Evolutionary conservation across 1,140 invertebrate species (phyloP), one percentile per base, ranked within the genome.

Genomic region (Macrostomum lignano): DNA sequence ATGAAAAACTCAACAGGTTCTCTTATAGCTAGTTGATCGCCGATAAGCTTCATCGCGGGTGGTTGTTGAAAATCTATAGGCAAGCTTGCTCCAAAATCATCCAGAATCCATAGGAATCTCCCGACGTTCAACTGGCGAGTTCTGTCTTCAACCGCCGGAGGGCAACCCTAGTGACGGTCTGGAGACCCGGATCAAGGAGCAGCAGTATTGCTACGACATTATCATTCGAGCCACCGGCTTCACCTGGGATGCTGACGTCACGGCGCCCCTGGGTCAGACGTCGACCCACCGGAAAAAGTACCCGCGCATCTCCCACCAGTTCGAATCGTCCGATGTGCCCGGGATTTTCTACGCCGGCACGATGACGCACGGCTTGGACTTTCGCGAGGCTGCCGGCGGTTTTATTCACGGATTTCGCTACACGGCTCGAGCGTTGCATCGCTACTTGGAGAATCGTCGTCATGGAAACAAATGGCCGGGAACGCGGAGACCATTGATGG

Each of bases 391-490:
- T 14, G 50, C 60, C 25, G 60, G 61, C 15, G 59, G 61, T 22
- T 63, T 63, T 38, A 61, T 62, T 25, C 61, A 63, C 45, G 61
- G 61, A 7, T 63, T 61, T 40, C 43, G 61, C 36, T 63, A 63
- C 43, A 59, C 58, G 43, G 48, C 60, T 61, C 38, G n/a, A n/a
- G n/a, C n/a, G n/a, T n/a, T 48, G 60, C 61, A 38, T n/a, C n/a
- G n/a, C n/a, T n/a, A n/a, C n/a, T n/a, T n/a, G n/a, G n/a, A n/a
- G n/a, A n/a, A n/a, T n/a, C n/a, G n/a, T n/a, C n/a, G n/a, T n/a
- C n/a, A n/a, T n/a, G n/a, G n/a, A n/a, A n/a, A n/a, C n/a, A n/a
- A n/a, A n/a, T n/a, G n/a, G n/a, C n/a, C n/a, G n/a, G n/a, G n/a
- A n/a, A n/a, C n/a, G n/a, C n/a, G n/a, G n/a, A n/a, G n/a, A n/a